Evolutionary conservation across 2,888 invertebrate genomes (phyloP).

Genomic region (Mesorhabditis spiculigera): DNA sequence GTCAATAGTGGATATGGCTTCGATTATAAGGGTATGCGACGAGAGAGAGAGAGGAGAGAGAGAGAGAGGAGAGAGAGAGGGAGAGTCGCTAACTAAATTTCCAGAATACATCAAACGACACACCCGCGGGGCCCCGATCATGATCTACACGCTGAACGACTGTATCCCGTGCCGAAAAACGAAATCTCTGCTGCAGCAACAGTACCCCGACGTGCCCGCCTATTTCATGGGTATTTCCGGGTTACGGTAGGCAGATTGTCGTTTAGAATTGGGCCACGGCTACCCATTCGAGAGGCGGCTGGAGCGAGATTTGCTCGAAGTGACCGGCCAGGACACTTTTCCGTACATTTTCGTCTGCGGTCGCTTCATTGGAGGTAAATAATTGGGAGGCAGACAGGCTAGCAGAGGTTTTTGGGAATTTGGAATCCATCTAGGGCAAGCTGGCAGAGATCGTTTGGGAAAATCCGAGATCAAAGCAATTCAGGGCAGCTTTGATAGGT

Average conservation of each 20-base stretch:
- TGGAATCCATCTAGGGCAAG: too few relatives aligned
- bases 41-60: background rate
- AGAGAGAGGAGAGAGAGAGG: background rate
- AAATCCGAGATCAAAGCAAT: too few relatives aligned
- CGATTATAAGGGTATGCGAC: background rate
- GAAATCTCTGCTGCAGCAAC: slow-evolving; percentile 50
- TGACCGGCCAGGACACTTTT: slow-evolving; percentile 54
- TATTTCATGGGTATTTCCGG: slow-evolving; percentile 43
- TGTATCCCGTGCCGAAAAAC: slow-evolving; percentile 53
- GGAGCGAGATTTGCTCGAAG: slow-evolving; percentile 51
- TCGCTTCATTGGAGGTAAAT: slow-evolving; percentile 49
- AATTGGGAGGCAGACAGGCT: background rate
- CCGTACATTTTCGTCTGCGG: slow-evolving; percentile 58
- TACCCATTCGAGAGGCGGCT: slow-evolving; percentile 56
- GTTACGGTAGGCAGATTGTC: background rate
- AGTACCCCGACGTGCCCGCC: slow-evolving; percentile 51
- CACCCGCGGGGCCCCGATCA: slow-evolving; percentile 37
- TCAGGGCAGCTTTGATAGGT: too few relatives aligned
- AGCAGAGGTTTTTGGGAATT: background rate
- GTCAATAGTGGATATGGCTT: background rate
- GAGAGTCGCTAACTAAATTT: background rate
- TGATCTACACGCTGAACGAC: slow-evolving; percentile 53
- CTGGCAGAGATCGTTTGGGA: too few relatives aligned
- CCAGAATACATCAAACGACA: slow-evolving; percentile 22
- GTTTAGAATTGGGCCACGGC: slow-evolving; percentile 49